Evolutionary conservation across 23 tunicate species (phyloP).

Genomic region (Styela clava): DNA sequence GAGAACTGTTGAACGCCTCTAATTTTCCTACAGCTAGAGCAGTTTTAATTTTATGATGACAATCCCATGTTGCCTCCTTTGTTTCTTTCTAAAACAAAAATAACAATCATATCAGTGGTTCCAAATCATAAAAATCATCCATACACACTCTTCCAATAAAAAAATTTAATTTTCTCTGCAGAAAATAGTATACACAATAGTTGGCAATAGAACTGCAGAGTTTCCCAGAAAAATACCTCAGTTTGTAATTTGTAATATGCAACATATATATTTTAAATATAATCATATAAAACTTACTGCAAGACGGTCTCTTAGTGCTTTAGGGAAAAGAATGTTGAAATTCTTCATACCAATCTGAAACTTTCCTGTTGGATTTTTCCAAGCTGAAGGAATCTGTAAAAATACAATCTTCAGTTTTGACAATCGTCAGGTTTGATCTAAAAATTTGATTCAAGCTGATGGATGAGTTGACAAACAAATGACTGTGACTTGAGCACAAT

Average conservation of each 20-base stretch:
- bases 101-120: too few relatives aligned
- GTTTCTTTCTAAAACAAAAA: conserved; percentile 50
- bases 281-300: conserved; percentile 53
- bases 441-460: neutral
- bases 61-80: conserved; percentile 54
- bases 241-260: too few relatives aligned
- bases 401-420: too few relatives aligned
- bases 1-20: neutral
- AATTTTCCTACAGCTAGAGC: conserved; percentile 42
- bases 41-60: conserved; percentile 48
- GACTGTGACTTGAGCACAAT: too few relatives aligned
- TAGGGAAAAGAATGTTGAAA: conserved; percentile 64
- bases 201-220: too few relatives aligned
- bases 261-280: too few relatives aligned
- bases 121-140: too few relatives aligned
- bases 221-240: too few relatives aligned
- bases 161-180: too few relatives aligned
- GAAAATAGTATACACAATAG: too few relatives aligned
- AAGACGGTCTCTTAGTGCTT: conserved; percentile 55
- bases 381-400: conserved; percentile 64
- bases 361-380: conserved; percentile 79
- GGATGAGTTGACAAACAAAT: too few relatives aligned
- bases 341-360: conserved; percentile 72
- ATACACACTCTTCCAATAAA: too few relatives aligned
- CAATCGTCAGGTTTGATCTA: neutral